Evolutionary conservation across 2,113 vertebrate species (phyloP).

Genomic region (Speoplatyrhinus poulsoni): DNA sequence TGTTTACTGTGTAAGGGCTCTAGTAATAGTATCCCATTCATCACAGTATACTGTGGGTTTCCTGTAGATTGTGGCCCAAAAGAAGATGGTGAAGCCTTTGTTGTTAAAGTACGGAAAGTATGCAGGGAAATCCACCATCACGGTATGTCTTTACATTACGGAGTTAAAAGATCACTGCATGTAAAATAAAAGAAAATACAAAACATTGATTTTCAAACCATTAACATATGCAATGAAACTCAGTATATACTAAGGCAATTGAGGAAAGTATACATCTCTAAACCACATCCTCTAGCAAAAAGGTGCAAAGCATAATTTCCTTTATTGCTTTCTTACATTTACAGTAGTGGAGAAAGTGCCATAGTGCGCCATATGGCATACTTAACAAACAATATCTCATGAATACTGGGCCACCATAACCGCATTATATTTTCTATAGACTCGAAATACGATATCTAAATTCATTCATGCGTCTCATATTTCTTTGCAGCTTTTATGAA

Average conservation of each 20-base stretch:
- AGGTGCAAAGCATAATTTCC: no score
- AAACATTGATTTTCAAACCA: no score
- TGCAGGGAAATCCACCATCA: conserved; percentile 92
- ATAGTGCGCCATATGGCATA: not conserved
- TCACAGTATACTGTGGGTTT: conserved; percentile 31
- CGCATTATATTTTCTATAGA: not conserved
- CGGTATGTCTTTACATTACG: conserved; percentile 69
- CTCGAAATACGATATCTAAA: not conserved
- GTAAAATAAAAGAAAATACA: no score
- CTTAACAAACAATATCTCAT: not conserved
- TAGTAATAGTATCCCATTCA: conserved; percentile 8
- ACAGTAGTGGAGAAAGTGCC: not conserved
- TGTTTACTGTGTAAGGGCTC: conserved; percentile 14
- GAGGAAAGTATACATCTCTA: no score
- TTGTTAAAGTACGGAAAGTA: conserved; percentile 90
- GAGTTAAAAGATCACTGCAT: not conserved
- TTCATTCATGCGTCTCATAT: no score
- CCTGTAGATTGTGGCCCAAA: conserved; percentile 92
- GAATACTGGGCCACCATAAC: not conserved
- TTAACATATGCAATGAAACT: no score
- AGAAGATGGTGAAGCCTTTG: conserved; percentile 87
- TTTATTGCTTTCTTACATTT: no score
- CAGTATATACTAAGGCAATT: no score
- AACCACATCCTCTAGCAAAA: no score
- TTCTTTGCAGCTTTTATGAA: no score